Evolutionary conservation across 2,113 vertebrate species (phyloP), one percentile per base, ranked within the genome.

Genomic region (Onychostruthus taczanowskii): DNA sequence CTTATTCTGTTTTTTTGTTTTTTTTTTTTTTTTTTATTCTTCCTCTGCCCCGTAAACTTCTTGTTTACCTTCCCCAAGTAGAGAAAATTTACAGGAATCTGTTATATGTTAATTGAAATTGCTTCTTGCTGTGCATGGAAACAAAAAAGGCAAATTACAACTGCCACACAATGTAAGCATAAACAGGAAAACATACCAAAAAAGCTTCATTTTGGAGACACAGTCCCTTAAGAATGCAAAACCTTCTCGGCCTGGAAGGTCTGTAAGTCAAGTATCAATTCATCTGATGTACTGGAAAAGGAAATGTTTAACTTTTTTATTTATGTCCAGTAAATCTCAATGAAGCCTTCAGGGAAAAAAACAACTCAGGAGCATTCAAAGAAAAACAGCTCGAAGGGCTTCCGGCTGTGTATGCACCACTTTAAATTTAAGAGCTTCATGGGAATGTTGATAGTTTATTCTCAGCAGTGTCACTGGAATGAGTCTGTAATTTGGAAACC

Each of bases 111-210:
- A 95, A 88, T 64, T 88, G 49, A 91, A 93, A 90, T 72, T 67
- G 9, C 17, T 76, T 86, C 74, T 90, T 94, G 28, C 62, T 80
- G 61, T 87, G 23, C 52, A 55, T 52, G 46, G 27, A 13, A 53
- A 46, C 46, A 70, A 87, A 73, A 79, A 76, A 72, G 59, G 15
- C 46, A 43, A 63, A 72, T 31, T 61, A 56, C 1, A 10, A 44
- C 30, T 84, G 73, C 33, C 77, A 64, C 30, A 75, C 30, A 61
- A 72, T 89, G 63, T 75, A 81, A 90, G 55, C 20, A 15, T 90
- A 92, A 94, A 84, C 89, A 92, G 80, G 91, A 92, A 94, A 94
- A 76, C 27, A 41, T 30, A 78, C 23, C 30, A 89, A 94, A 84
- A 59, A 7, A 11, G 16, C 73, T 93, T 75, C 20, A 22, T 75